Percentiles rank a stretch among this genome's conserved stretches.
Conservation (phyloP, 2,888 invertebrate species). For the Villa cingulata region DNA sequence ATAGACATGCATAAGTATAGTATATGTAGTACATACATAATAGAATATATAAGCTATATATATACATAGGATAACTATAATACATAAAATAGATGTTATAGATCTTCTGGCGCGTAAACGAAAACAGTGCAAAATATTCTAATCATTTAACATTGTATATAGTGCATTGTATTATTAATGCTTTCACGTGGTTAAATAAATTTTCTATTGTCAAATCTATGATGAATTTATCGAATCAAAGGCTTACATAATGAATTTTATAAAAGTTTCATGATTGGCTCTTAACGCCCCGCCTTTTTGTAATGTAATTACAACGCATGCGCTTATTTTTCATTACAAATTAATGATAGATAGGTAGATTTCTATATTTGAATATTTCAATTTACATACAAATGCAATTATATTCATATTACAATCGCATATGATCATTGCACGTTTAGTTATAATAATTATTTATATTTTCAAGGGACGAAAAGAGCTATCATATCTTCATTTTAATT, state of each 20-base stretch:
- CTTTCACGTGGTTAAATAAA: slow-evolving; percentile 17
- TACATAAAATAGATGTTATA: too few relatives aligned
- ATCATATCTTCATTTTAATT: not conserved
- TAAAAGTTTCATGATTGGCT: slow-evolving; percentile 20
- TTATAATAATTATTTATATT: not conserved
- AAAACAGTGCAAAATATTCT: not conserved
- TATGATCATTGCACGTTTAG: too few relatives aligned
- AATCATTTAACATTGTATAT: too few relatives aligned
- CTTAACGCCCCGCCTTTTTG: slow-evolving; percentile 18
- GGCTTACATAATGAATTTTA: slow-evolving; percentile 14
- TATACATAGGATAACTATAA: too few relatives aligned
- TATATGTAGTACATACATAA: too few relatives aligned
- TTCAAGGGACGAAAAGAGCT: not conserved
- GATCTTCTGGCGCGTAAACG: not conserved
- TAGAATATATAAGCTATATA: too few relatives aligned
- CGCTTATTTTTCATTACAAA: slow-evolving; percentile 16
- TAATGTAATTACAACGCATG: slow-evolving; percentile 36
- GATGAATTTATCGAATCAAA: slow-evolving; percentile 13
- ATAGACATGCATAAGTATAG: too few relatives aligned
- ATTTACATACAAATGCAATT: not conserved
- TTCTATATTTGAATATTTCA: too few relatives aligned
- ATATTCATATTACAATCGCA: too few relatives aligned
- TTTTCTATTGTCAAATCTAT: slow-evolving; percentile 16
- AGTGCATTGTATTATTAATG: not conserved
- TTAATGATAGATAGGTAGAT: too few relatives aligned